phyloP scores from a whole-genome alignment of 2,888 invertebrate genomes.

The Panorpa germanica region DNA sequence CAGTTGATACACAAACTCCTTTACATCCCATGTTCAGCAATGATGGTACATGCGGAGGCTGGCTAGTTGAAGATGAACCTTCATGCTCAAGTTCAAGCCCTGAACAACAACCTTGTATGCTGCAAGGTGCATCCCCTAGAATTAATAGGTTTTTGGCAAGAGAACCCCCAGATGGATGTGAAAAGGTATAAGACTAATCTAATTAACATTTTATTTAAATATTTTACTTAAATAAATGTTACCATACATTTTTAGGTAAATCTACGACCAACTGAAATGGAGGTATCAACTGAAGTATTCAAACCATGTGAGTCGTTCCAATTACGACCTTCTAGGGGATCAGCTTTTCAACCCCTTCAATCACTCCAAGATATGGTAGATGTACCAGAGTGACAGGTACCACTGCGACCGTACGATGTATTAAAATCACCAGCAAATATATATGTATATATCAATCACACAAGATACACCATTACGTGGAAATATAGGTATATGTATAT shows the following conservation, averaged over 20 bases:
- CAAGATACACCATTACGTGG: no score
- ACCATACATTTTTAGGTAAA: no score
- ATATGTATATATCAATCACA: no score
- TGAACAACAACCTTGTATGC: slow-evolving; percentile 47
- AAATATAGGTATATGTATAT: no score
- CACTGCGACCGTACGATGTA: no score
- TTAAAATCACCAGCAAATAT: no score
- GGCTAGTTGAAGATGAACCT: no score
- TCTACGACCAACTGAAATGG: no score
- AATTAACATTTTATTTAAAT: background rate
- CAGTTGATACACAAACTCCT: slow-evolving; percentile 74
- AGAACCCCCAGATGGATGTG: slow-evolving; percentile 81
- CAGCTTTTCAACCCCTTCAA: slow-evolving; percentile 67
- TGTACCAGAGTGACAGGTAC: no score
- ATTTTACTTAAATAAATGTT: background rate
- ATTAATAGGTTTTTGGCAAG: slow-evolving; percentile 70
- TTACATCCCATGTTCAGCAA: no score
- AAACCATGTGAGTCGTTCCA: slow-evolving; percentile 56
- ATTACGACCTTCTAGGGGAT: slow-evolving; percentile 59
- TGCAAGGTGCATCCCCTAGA: slow-evolving; percentile 60
- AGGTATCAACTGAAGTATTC: slow-evolving; percentile 15
- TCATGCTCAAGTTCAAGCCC: slow-evolving; percentile 65
- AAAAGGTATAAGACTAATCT: slow-evolving; percentile 32
- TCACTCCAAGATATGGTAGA: no score
- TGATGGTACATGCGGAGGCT: no score